These are phyloP conservation scores for Malurus elegans DNA, from an alignment of 2,113 vertebrate genomes.

Conservation along the genomic window DNA sequence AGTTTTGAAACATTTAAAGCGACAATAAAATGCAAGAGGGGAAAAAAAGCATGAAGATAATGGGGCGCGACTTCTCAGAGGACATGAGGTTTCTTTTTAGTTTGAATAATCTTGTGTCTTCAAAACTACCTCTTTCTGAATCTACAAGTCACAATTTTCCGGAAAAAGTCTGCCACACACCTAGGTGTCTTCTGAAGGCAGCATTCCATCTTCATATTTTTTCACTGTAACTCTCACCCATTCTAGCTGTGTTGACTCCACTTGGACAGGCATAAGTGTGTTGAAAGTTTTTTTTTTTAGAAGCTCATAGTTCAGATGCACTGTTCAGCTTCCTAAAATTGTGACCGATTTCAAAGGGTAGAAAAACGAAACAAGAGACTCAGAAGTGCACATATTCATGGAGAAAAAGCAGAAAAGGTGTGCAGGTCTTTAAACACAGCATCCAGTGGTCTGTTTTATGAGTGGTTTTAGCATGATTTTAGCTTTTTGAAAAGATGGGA, in stretches of 20 bases:
- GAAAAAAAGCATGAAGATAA: conserved; percentile 12
- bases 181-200: not conserved
- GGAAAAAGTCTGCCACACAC: not conserved
- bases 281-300: not conserved
- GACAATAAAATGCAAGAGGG: conserved; percentile 27
- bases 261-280: not conserved
- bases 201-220: not conserved
- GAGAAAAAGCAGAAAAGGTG: not conserved
- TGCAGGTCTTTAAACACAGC: not conserved
- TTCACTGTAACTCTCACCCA: not conserved
- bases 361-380: not conserved
- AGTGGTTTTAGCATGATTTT: not conserved
- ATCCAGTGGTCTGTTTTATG: not conserved
- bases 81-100: conserved; percentile 1
- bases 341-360: not conserved
- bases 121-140: not conserved
- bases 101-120: conserved; percentile 8
- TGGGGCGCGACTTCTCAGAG: conserved; percentile 26
- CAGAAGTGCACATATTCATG: not conserved
- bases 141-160: not conserved
- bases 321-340: not conserved
- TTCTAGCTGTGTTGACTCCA: not conserved
- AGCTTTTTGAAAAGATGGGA: not conserved
- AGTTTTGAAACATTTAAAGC: conserved; percentile 70
- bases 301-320: not conserved